Evolutionary conservation across 53 echinoderm and acorn worm species (phyloP).

Genomic region (Pentamera pediparva): DNA sequence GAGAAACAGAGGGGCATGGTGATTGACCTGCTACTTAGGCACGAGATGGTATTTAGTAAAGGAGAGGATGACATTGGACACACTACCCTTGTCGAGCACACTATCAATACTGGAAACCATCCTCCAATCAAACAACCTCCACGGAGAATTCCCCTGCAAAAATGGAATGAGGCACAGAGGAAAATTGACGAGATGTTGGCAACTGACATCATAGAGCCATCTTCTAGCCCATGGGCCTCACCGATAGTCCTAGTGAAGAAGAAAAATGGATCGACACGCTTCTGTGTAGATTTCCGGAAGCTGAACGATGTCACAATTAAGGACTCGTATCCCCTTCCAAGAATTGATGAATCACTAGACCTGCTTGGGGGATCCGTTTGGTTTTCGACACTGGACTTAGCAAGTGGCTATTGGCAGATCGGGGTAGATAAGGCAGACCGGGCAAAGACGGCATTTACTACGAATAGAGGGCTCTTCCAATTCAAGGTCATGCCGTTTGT

Average conservation of each 20-base stretch:
- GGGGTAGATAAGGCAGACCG: neutral
- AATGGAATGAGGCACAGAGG: constrained; percentile 21
- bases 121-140: constrained; percentile 31
- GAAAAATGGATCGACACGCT: neutral
- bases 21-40: neutral
- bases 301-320: neutral
- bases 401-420: constrained; percentile 1
- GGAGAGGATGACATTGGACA: constrained; percentile 21
- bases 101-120: neutral
- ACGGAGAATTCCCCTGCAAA: constrained; percentile 30
- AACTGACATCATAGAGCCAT: constrained; percentile 30
- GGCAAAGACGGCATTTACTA: neutral
- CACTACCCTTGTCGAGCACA: constrained; percentile 27
- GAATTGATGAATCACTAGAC: no score
- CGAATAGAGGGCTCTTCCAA: neutral
- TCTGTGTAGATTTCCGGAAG: no score
- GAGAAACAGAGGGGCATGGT: neutral
- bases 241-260: constrained; percentile 1
- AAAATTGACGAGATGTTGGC: constrained; percentile 22
- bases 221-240: no score
- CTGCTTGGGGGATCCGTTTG: neutral
- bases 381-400: constrained; percentile 7
- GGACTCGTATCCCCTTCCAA: neutral
- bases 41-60: constrained; percentile 18
- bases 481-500: no score